A percentile compares a stretch with the other conserved stretches of the same genome.
These are phyloP conservation scores for Aricia artaxerxes DNA, from an alignment of 2,888 invertebrate genomes.

Conservation along the genomic window DNA sequence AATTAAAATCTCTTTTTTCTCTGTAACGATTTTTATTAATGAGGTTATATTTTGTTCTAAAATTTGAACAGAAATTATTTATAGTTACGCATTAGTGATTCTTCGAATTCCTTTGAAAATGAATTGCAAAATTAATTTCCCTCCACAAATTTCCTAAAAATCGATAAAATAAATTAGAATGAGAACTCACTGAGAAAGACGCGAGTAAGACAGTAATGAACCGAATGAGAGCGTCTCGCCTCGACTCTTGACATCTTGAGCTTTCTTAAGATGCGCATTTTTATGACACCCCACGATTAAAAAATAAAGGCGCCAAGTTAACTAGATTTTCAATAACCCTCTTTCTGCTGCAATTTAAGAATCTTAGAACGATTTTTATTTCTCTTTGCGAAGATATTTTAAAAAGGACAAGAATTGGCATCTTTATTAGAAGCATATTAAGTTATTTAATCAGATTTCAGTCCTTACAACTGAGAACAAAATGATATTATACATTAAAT, in stretches of 20 bases:
- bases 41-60: slow-evolving; percentile 12
- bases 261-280: slow-evolving; percentile 51
- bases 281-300: slow-evolving; percentile 46
- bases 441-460: not conserved
- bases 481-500: not conserved
- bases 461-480: not conserved
- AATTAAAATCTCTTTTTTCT: slow-evolving; percentile 23
- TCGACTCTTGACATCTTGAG: slow-evolving; percentile 45
- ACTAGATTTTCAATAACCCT: slow-evolving; percentile 24
- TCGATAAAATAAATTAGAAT: slow-evolving; percentile 39
- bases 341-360: not conserved
- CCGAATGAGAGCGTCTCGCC: slow-evolving; percentile 58
- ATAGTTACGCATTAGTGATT: not conserved
- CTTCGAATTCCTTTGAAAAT: not conserved
- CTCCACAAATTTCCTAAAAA: slow-evolving; percentile 16
- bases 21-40: slow-evolving; percentile 16
- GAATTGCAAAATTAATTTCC: not conserved
- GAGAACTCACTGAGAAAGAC: slow-evolving; percentile 45
- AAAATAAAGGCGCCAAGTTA: slow-evolving; percentile 37
- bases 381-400: not conserved
- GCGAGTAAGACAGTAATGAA: slow-evolving; percentile 74
- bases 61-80: not conserved
- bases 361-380: not conserved
- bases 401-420: not conserved
- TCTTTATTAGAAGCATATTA: not conserved